Conservation (phyloP, 2,888 invertebrate genomes). For the Dryocosmus kuriphilus region DNA sequence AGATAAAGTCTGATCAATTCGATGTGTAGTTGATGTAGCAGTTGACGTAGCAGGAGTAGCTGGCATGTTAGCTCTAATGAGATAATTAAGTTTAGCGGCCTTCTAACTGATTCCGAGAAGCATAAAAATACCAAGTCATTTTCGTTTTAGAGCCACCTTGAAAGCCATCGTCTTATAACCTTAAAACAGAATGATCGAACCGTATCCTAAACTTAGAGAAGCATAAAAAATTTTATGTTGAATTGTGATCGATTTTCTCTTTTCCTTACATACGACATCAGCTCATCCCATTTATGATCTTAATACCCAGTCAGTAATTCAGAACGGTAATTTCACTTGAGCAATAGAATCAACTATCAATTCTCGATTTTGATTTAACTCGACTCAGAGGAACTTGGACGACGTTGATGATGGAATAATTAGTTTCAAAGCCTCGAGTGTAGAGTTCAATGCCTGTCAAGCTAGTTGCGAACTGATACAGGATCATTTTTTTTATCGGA, state of each 20-base stretch:
- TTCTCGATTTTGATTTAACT: slow-evolving; percentile 34
- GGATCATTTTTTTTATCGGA: background rate
- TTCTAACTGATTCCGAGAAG: slow-evolving; percentile 20
- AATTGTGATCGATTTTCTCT: background rate
- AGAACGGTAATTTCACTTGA: slow-evolving; percentile 6
- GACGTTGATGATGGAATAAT: slow-evolving; percentile 27
- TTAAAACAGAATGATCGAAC: background rate
- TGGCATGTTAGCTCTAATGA: slow-evolving; percentile 30
- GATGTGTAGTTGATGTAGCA: slow-evolving; percentile 28
- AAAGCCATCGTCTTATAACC: background rate
- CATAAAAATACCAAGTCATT: slow-evolving; percentile 23
- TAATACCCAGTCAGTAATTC: background rate
- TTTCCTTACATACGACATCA: background rate
- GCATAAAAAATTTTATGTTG: slow-evolving; percentile 2
- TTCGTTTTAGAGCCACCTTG: background rate
- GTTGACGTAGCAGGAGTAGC: slow-evolving; percentile 29
- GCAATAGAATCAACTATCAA: slow-evolving; percentile 9
- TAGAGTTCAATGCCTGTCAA: slow-evolving; percentile 35
- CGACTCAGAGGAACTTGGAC: slow-evolving; percentile 16
- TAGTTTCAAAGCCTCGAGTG: slow-evolving; percentile 16
- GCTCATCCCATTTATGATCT: background rate
- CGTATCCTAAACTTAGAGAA: background rate
- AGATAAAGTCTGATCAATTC: slow-evolving; percentile 30
- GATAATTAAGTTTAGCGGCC: slow-evolving; percentile 33
- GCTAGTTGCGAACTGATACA: slow-evolving; percentile 3